Conservation (phyloP, 2,888 invertebrate species). For the Brenthis daphne region DNA sequence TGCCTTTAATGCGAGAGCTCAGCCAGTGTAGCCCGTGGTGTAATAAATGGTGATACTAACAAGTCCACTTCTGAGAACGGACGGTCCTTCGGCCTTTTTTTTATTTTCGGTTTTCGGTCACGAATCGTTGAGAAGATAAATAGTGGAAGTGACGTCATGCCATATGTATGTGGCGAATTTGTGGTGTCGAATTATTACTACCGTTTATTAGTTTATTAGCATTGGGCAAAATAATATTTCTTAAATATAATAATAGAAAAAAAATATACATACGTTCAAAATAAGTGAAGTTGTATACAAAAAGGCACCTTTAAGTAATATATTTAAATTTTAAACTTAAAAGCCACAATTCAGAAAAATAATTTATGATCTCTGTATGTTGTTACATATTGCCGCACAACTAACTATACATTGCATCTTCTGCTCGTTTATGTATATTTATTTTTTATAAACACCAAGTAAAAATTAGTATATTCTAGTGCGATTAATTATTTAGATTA, state of each 20-base stretch:
- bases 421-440: too few species aligned
- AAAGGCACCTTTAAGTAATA: too few species aligned
- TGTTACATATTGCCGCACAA: too few species aligned
- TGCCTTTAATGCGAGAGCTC: slow-evolving; percentile 29
- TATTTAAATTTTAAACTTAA: too few species aligned
- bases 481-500: background rate
- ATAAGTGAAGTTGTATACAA: too few species aligned
- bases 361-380: too few species aligned
- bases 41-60: slow-evolving; percentile 76
- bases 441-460: too few species aligned
- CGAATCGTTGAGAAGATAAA: slow-evolving; percentile 71
- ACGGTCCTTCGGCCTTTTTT: slow-evolving; percentile 52
- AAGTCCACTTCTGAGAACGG: slow-evolving; percentile 71
- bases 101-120: slow-evolving; percentile 56
- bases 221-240: background rate
- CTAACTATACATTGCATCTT: too few species aligned
- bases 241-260: background rate
- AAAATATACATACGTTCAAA: too few species aligned
- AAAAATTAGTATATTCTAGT: too few species aligned
- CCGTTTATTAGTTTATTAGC: background rate
- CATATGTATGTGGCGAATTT: slow-evolving; percentile 41
- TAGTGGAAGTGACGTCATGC: slow-evolving; percentile 68
- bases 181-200: slow-evolving; percentile 12
- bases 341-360: too few species aligned
- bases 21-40: slow-evolving; percentile 55